Base-by-base conservation (phyloP, 2,113 vertebrate genomes). In the Panthera uncia region DNA sequence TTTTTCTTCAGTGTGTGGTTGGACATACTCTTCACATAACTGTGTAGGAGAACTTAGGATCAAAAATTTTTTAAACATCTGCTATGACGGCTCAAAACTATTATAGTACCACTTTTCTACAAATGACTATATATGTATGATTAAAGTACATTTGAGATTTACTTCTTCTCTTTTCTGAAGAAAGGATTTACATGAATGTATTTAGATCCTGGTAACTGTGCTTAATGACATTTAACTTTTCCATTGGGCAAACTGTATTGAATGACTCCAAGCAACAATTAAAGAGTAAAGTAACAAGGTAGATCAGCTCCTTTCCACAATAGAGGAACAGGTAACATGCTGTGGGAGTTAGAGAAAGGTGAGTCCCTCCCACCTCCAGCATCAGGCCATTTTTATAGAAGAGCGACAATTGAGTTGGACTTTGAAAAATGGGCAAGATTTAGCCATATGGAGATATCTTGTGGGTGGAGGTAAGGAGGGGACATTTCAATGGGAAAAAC, bases 371-470 rank as follows among this genome's bases (percentile, higher is more conserved):
- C 23, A 50, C 7, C 33, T 63, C 5, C 57, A 33, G 38, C 27
- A 48, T 84, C 65, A 66, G 48, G 31, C 69, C 38, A 0, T 85
- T 86, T 95, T 91, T 93, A 21, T 85, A 50, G 68, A 89, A 66
- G 76, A 85, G 31, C 13, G 33, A 80, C 50, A 91, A 5, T 45
- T 91, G 65, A 88, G 45, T 88, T 93, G 82, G 33, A 87, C 63
- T 92, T 96, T 80, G 57, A 87, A 87, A 97, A 95, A 71, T 87
- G 76, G 16, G 29, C 93, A 19, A 84, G 31, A 29, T 50, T 80
- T 65, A 93, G 55, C 57, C 27, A 63, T 65, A 48, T 1, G 65
- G 63, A 74, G 27, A 84, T 38, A 66, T 78, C 85, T 92, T 65
- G 16, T n/a, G 38, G 11, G 16, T 78, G n/a, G 36, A 83, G 16